Evolutionary conservation across 2,797 vertebrate species (phyloP).

Genomic region (Poecilia wingei): DNA sequence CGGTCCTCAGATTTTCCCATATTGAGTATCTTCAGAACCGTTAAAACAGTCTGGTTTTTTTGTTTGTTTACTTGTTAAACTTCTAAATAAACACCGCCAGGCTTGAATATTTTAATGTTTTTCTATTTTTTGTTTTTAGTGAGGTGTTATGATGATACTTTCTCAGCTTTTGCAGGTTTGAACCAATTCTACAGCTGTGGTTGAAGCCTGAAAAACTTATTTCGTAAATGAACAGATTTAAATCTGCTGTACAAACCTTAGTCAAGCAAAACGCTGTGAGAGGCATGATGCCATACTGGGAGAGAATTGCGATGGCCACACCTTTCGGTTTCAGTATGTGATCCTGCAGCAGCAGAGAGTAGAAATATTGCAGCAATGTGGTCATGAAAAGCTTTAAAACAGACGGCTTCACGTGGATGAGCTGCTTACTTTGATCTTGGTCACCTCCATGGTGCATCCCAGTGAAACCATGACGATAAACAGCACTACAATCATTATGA

Average conservation of each 20-base stretch:
- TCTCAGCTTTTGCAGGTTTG: background rate
- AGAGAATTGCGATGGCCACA: conserved; percentile 73
- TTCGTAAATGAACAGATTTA: background rate
- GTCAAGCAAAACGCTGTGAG: conserved; percentile 81
- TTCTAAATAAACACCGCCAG: background rate
- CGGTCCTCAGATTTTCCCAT: too few relatives aligned
- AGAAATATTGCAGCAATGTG: background rate
- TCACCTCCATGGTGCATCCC: conserved; percentile 86
- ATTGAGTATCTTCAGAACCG: too few relatives aligned
- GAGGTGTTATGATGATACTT: background rate
- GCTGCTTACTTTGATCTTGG: conserved; percentile 80
- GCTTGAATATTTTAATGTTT: background rate
- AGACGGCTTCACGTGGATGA: background rate
- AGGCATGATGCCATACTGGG: conserved; percentile 88
- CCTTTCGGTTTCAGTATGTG: conserved; percentile 85
- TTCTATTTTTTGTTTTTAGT: background rate
- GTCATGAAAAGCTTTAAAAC: background rate
- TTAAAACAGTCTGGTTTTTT: too few relatives aligned
- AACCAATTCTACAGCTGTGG: background rate
- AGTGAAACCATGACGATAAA: conserved; percentile 80
- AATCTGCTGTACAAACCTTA: conserved; percentile 66
- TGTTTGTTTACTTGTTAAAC: too few relatives aligned
- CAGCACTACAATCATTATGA: conserved; percentile 47
- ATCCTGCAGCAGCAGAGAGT: conserved; percentile 34
- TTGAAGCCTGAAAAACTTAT: background rate